Evolutionary conservation across 30 jellyfish, hydroid and myxozoan species (phyloP).

Genomic region (Haliclystus octoradiatus): DNA sequence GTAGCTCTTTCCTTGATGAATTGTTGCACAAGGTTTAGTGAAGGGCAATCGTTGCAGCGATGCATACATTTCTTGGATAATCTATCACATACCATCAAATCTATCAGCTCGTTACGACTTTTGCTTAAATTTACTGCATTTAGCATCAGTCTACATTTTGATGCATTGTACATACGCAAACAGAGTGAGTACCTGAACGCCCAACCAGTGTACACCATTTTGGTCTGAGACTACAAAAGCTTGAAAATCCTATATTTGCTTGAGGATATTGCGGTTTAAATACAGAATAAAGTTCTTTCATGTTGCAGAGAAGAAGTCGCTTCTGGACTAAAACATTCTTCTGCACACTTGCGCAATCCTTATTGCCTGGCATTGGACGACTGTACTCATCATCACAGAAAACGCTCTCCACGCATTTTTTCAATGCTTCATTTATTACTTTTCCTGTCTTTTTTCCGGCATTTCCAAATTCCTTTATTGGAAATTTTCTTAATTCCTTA

Average conservation of each 20-base stretch:
- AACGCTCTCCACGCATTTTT: no score
- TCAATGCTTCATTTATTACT: no score
- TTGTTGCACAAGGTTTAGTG: neutral
- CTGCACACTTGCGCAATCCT: conserved; percentile 29
- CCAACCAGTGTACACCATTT: conserved; percentile 56
- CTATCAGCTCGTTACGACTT: neutral
- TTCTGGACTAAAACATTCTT: conserved; percentile 15
- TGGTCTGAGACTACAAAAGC: no score
- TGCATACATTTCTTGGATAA: conserved; percentile 35
- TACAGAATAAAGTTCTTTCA: conserved; percentile 32
- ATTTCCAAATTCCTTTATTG: no score
- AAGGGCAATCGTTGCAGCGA: conserved; percentile 43
- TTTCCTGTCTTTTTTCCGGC: no score
- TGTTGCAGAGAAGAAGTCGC: conserved; percentile 35
- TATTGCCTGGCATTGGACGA: conserved; percentile 48
- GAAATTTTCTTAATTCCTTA: no score
- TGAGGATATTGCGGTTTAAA: conserved; percentile 28
- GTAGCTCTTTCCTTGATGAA: conserved; percentile 17
- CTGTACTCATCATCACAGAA: no score
- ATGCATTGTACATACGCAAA: conserved; percentile 53
- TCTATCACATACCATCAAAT: conserved; percentile 7
- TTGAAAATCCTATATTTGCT: conserved; percentile 6
- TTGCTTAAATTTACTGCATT: neutral
- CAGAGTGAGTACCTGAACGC: conserved; percentile 56
- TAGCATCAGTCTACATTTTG: conserved; percentile 25